Evolutionary conservation across 2,888 invertebrate species (phyloP), one percentile per base, ranked within the genome.

Genomic region (Dryocosmus kuriphilus): DNA sequence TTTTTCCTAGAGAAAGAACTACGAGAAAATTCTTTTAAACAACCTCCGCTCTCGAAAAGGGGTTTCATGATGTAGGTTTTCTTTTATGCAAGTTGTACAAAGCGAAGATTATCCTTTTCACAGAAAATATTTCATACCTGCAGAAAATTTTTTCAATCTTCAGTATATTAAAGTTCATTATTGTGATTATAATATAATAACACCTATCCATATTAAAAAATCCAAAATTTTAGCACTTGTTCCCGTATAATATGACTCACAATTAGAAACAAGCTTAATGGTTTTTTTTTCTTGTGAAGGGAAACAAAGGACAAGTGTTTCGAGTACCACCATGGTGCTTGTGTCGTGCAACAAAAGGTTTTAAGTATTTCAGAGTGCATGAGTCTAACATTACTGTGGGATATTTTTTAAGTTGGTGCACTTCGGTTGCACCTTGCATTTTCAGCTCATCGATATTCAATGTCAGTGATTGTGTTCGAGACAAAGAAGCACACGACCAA

Each of bases 281-380:
- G 22, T 11, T 8, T 14, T 57, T 14, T 57, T 57, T 57, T 22
- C 14, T 60, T 27, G 16, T 24, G 27, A 60, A 27, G 24, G 16
- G 60, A 55, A 60, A 60, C 60, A 27, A 60, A 60, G 27, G 27
- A 60, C 24, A 60, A 60, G 60, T 60, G 60, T 27, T 60, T 60
- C 3, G 51, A 60, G 60, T 60, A 60, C 60, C 60, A 60, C 24
- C 60, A 24, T 60, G 60, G 6, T 27, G 2, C 60, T 60, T 16
- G 7, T 60, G 14, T 27, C 27, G 24, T 60, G 24, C 16, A 27
- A 60, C 27, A 14, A 24, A 60, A 60, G 27, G 27, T 6, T 22
- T 22, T 60, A 60, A 60, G 60, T 60, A 60, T 60, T 60, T 1
- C 27, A 24, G 6, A 16, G 60, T 60, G 60, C 60, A 60, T 27